Evolutionary conservation across 1,140 invertebrate genomes (phyloP), one percentile per base, ranked within the genome.

Genomic region (Pemphigus obesinymphae): DNA sequence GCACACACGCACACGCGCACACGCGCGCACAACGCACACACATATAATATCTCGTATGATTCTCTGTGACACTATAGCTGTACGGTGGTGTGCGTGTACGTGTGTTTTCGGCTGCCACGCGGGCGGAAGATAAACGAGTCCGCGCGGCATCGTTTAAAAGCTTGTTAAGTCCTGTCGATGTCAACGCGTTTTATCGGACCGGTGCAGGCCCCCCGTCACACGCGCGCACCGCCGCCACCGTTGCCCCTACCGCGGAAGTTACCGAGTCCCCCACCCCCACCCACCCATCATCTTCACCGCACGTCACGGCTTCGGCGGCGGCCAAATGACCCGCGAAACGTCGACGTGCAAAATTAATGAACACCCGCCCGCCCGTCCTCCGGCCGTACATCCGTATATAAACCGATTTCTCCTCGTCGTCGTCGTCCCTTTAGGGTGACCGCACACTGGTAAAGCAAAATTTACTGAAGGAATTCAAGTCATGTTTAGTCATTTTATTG

Each of bases 241-340:
- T 13, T 26, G 31, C 29, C 43, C 11, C 43, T 5, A 26, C 15
- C 2, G 45, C n/a, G 17, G 17, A 31, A 26, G 7, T 48, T 15
- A 43, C 58, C 58, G 29, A 61, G 17, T 34, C 20, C 17, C 61
- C 29, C 61, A 8, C 37, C 8, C 1, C n/a, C 66, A 29, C 4
- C 29, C 0, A 5, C 15, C 11, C 6, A n/a, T 53, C 37, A 48
- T 10, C 50, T n/a, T 53, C 17, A 23, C 50, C 13, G 3, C n/a
- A 6, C n/a, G 2, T n/a, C n/a, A 17, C 29, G 17, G 6, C 20
- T 10, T 17, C 37, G 37, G 2, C 23, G 3, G n/a, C 76, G 40
- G 37, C 76, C 53, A 80, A 80, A 80, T 80, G 76, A 80, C 76
- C 76, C 17, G 76, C 76, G 76, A 80, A 80, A 80, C 37, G 55